A percentile compares a stretch with the other conserved stretches of the same genome.
Evolutionary conservation across 2,888 invertebrate genomes (phyloP).

Genomic region (Campoplex capitator): DNA sequence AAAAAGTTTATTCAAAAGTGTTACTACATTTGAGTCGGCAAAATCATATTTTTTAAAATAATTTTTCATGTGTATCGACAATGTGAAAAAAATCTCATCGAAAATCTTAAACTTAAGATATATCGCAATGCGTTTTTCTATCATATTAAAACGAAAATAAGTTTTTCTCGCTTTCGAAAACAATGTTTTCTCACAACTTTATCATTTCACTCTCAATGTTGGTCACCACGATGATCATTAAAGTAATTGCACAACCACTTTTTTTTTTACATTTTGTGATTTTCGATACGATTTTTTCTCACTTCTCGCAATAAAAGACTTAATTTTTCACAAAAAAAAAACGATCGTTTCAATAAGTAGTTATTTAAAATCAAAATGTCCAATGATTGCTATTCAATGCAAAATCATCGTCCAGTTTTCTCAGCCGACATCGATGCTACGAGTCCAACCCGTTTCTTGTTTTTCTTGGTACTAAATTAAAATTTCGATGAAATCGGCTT

Average conservation of each 20-base stretch:
- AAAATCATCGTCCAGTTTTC: conserved; percentile 14
- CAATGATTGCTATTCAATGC: conserved; percentile 22
- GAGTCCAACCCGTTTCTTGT: conserved; percentile 14
- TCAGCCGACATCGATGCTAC: conserved; percentile 46
- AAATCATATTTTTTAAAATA: background rate
- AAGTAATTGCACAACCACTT: conserved; percentile 20
- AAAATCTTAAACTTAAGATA: conserved; percentile 8
- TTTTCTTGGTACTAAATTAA: conserved; percentile 4
- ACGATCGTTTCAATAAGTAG: conserved; percentile 30
- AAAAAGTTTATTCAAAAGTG: conserved; percentile 17
- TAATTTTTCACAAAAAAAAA: background rate
- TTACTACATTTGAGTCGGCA: conserved; percentile 15
- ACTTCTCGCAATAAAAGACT: background rate
- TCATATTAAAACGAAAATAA: background rate
- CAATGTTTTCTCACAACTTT: background rate
- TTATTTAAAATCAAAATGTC: conserved; percentile 53
- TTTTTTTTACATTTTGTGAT: background rate
- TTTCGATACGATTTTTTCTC: conserved; percentile 13
- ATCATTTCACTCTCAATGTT: background rate
- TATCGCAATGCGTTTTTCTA: background rate
- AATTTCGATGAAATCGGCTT: conserved; percentile 14
- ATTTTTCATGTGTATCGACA: background rate
- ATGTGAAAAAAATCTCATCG: conserved; percentile 23
- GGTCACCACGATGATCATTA: conserved; percentile 2
- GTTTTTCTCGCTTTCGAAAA: conserved; percentile 2